Percentiles rank a stretch among this genome's conserved stretches.
Evolutionary conservation across 2,113 vertebrate species (phyloP).

Genomic region (Falco punctatus): DNA sequence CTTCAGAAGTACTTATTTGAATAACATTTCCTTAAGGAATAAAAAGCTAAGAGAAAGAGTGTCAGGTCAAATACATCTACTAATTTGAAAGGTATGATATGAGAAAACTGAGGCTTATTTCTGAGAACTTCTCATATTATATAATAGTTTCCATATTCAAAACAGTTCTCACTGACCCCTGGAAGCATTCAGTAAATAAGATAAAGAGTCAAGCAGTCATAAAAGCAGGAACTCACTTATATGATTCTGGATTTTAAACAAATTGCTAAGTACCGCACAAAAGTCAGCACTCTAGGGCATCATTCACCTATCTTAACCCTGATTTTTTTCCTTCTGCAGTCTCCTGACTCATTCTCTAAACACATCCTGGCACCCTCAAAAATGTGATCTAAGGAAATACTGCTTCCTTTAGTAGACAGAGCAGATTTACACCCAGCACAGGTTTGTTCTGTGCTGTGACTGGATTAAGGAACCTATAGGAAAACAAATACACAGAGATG

Average conservation of each 20-base stretch:
- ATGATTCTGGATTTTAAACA: constrained; percentile 16
- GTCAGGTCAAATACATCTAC: constrained; percentile 5
- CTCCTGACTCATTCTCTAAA: constrained; percentile 34
- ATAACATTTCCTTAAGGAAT: constrained; percentile 11
- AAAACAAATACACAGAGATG: background rate
- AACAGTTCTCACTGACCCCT: constrained; percentile 6
- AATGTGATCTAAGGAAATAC: background rate
- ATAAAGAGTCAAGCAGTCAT: background rate
- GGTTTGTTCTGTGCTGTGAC: background rate
- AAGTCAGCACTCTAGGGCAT: constrained; percentile 15
- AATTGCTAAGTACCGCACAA: background rate
- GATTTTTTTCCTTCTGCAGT: constrained; percentile 11
- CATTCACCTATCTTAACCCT: background rate
- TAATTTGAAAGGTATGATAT: background rate
- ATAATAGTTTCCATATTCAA: constrained; percentile 18
- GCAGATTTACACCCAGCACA: background rate
- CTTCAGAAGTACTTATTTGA: background rate
- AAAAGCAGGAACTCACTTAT: background rate
- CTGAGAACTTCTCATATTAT: background rate
- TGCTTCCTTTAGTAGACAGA: background rate
- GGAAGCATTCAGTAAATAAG: constrained; percentile 5
- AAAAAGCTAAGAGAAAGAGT: background rate
- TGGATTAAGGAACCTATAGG: background rate
- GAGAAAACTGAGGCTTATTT: background rate
- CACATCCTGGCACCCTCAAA: constrained; percentile 18